phyloP scores from a whole-genome alignment of 2,797 vertebrate species.

The Syncerus caffer region DNA sequence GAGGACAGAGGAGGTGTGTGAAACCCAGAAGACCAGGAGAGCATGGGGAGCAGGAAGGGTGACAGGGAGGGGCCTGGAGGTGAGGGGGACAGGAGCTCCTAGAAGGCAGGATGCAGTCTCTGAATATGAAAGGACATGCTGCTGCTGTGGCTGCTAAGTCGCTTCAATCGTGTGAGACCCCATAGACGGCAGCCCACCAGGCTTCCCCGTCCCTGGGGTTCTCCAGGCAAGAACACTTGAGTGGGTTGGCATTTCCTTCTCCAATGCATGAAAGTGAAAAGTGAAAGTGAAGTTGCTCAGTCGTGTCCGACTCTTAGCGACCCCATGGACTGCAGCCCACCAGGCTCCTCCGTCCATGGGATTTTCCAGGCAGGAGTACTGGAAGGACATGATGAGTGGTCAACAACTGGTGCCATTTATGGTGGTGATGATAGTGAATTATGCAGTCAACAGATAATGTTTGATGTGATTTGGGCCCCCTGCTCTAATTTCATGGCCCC shows the following conservation, averaged over 20 bases:
- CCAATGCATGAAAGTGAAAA: no score
- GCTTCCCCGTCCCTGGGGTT: no score
- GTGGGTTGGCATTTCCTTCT: no score
- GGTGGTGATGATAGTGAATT: neutral
- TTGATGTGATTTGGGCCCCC: neutral
- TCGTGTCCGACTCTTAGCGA: no score
- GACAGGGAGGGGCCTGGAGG: neutral
- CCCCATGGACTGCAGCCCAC: no score
- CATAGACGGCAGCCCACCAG: no score
- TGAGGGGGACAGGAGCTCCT: neutral
- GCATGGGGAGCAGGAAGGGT: neutral
- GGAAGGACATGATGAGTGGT: neutral
- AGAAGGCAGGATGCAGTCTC: neutral
- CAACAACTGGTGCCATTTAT: neutral
- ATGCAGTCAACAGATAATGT: neutral
- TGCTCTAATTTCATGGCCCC: neutral
- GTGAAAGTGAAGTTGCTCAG: no score
- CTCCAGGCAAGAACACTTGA: no score
- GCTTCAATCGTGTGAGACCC: no score
- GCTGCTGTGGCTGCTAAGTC: no score
- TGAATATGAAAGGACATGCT: neutral
- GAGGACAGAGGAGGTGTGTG: neutral
- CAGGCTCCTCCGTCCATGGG: no score
- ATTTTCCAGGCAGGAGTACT: no score
- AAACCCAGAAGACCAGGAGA: neutral